Evolutionary conservation across 2,888 invertebrate genomes (phyloP).

Genomic region (Limnephilus marmoratus): DNA sequence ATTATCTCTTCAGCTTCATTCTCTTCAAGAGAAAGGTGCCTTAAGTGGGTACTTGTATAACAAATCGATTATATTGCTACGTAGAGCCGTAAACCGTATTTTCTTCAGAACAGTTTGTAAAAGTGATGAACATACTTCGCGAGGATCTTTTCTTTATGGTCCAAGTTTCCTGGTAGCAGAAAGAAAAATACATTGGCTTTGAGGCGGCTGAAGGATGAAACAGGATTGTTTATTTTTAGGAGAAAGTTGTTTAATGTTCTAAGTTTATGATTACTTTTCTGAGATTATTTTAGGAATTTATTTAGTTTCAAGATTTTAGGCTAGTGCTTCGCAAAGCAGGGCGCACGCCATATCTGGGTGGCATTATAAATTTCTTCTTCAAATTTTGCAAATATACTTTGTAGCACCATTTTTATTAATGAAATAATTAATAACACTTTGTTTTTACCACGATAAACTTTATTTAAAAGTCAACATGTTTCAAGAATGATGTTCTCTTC

Average conservation of each 20-base stretch:
- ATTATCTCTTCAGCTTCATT: not conserved
- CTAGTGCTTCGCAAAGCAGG: no score
- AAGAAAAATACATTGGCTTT: slow-evolving; percentile 1
- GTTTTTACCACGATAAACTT: no score
- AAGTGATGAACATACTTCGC: slow-evolving; percentile 39
- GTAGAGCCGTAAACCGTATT: slow-evolving; percentile 15
- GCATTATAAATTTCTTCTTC: no score
- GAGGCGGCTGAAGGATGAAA: not conserved
- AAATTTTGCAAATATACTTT: no score
- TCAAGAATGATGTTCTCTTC: no score
- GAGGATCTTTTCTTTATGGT: slow-evolving; percentile 34
- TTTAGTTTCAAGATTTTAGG: no score
- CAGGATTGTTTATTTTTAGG: not conserved
- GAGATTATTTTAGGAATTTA: no score
- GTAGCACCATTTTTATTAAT: no score
- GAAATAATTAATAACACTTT: no score
- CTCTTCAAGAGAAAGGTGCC: not conserved
- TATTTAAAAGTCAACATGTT: no score
- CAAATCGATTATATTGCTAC: slow-evolving; percentile 25
- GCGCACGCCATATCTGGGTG: no score
- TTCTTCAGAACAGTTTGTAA: slow-evolving; percentile 7
- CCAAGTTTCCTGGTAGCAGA: not conserved
- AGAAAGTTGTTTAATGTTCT: not conserved
- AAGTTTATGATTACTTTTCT: no score
- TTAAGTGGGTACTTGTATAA: not conserved